phyloP scores from a whole-genome alignment of 2,113 vertebrate species.

The Mus pahari region DNA sequence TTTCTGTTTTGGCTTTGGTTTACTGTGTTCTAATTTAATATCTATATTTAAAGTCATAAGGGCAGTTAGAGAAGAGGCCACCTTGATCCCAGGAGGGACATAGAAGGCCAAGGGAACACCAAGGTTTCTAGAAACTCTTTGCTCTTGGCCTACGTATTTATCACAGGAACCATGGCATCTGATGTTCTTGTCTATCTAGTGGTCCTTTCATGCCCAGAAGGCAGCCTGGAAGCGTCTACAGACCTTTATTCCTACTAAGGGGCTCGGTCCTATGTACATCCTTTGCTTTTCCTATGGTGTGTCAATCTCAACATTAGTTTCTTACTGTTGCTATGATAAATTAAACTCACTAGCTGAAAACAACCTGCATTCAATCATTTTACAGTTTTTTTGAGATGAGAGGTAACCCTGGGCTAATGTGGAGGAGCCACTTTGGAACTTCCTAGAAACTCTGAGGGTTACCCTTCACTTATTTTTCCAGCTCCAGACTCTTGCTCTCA shows the following conservation, averaged over 20 bases:
- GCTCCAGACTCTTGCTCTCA: background rate
- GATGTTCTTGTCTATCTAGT: background rate
- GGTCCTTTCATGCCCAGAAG: background rate
- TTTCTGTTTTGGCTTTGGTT: slow-evolving; percentile 52
- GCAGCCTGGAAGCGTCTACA: background rate
- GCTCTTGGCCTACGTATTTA: background rate
- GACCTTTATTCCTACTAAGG: background rate
- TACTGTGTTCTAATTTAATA: background rate
- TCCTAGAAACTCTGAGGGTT: background rate
- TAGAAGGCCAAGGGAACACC: background rate
- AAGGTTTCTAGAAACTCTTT: background rate
- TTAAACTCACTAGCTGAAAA: slow-evolving; percentile 32
- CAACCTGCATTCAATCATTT: background rate
- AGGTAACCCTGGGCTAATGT: background rate
- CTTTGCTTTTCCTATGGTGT: background rate
- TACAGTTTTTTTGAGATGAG: background rate
- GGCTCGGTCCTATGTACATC: background rate
- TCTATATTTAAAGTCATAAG: background rate
- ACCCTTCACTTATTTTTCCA: background rate
- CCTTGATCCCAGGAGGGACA: background rate
- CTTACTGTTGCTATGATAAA: background rate
- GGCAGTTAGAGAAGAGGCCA: background rate
- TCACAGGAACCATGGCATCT: background rate
- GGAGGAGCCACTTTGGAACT: background rate
- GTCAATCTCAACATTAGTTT: background rate